Evolutionary conservation across 2,888 invertebrate genomes (phyloP).

Genomic region (Drosophila mercatorum): DNA sequence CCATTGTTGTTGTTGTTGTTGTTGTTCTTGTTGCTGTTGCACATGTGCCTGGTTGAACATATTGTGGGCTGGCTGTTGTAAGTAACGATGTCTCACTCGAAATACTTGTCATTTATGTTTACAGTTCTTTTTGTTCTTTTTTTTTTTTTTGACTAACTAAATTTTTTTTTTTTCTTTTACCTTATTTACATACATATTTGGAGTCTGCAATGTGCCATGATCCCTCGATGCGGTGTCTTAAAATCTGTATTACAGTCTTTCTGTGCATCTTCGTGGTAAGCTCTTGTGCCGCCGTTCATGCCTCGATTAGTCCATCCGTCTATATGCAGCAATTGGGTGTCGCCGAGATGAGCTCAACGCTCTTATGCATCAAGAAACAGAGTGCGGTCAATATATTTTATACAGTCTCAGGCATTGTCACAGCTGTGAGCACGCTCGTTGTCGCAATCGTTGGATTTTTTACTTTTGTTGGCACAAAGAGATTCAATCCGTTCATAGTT

Average conservation of each 20-base stretch:
- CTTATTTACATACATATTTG: not conserved
- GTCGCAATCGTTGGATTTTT: not conserved
- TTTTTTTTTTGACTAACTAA: constrained; percentile 5
- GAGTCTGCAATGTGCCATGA: constrained; percentile 27
- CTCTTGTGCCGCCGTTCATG: not conserved
- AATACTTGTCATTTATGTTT: constrained; percentile 56
- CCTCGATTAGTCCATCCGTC: too few relatives aligned
- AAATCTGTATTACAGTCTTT: not conserved
- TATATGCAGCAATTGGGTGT: constrained; percentile 20
- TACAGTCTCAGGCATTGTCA: not conserved
- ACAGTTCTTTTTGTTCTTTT: constrained; percentile 31
- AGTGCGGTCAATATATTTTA: too few relatives aligned
- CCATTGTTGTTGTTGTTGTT: constrained; percentile 53
- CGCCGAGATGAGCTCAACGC: constrained; percentile 15
- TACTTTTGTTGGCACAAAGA: not conserved
- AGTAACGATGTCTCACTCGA: constrained; percentile 49
- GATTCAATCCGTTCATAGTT: not conserved
- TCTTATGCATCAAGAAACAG: not conserved
- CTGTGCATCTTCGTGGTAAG: constrained; percentile 26
- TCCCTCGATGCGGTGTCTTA: not conserved
- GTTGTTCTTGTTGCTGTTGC: constrained; percentile 32
- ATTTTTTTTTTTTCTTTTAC: not conserved
- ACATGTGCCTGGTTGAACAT: constrained; percentile 53
- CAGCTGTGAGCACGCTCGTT: not conserved
- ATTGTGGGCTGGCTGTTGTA: constrained; percentile 60